Percentiles rank a stretch among this genome's conserved stretches.
phyloP scores from a whole-genome alignment of 2,113 vertebrate species.

The Verasper variegatus region DNA sequence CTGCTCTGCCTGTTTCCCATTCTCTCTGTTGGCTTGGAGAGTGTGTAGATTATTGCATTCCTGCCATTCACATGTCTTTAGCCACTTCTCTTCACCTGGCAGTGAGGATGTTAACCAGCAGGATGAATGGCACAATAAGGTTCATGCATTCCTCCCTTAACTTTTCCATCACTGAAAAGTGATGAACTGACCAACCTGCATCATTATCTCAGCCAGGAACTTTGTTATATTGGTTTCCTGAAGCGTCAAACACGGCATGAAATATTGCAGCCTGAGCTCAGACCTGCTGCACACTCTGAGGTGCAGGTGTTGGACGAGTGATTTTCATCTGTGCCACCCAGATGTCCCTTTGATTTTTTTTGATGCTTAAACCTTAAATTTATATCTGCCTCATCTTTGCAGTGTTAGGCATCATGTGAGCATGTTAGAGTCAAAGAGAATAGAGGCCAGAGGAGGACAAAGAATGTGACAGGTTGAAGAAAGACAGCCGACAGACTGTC shows the following conservation, averaged over 20 bases:
- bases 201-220: background rate
- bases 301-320: background rate
- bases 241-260: background rate
- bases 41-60: background rate
- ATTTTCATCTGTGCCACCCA: background rate
- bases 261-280: background rate
- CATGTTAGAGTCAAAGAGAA: background rate
- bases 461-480: constrained; percentile 26
- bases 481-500: constrained; percentile 43
- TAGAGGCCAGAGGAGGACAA: background rate
- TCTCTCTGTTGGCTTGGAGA: background rate
- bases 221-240: background rate
- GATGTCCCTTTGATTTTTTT: background rate
- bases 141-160: background rate
- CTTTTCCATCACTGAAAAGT: background rate
- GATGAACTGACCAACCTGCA: background rate
- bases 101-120: too few species aligned
- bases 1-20: background rate
- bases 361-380: background rate
- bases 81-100: too few species aligned
- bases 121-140: too few species aligned
- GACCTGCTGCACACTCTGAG: background rate
- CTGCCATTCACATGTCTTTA: too few species aligned
- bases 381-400: background rate
- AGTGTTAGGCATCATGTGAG: background rate